phyloP scores from a whole-genome alignment of 2,797 vertebrate genomes.

The Acanthopagrus latus region DNA sequence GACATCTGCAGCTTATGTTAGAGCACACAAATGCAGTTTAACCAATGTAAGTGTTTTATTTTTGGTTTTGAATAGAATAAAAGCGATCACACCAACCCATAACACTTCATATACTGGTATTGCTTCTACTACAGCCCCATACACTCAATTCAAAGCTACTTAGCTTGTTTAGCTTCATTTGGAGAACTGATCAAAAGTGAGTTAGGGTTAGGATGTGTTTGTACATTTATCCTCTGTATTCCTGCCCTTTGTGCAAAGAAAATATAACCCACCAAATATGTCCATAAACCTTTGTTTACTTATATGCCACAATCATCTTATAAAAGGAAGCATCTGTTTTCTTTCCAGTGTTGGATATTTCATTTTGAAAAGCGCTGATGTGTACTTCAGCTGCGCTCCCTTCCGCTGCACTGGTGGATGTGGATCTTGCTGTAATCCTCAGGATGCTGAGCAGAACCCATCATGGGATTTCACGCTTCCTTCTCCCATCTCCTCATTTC shows the following conservation, averaged over 20 bases:
- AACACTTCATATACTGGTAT: too few species aligned
- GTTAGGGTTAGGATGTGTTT: too few species aligned
- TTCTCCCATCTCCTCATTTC: slow-evolving; percentile 47
- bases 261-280: slow-evolving; percentile 6
- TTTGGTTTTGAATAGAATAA: background rate
- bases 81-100: background rate
- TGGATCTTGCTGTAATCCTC: slow-evolving; percentile 64
- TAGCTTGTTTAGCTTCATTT: background rate
- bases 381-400: slow-evolving; percentile 24
- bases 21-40: too few species aligned
- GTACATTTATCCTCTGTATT: background rate
- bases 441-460: slow-evolving; percentile 59
- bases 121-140: too few species aligned
- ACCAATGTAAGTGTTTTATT: background rate
- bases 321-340: slow-evolving; percentile 29
- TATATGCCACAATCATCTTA: background rate
- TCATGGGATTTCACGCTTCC: slow-evolving; percentile 66
- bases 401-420: slow-evolving; percentile 34
- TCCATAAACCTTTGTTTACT: slow-evolving; percentile 12
- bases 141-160: too few species aligned
- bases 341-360: slow-evolving; percentile 51
- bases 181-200: background rate
- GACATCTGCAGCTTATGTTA: too few species aligned
- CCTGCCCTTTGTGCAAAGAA: slow-evolving; percentile 1
- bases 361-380: slow-evolving; percentile 35